These are phyloP conservation scores for Simalia tracyae DNA, from an alignment of 2,797 vertebrate species.

Conservation along the genomic window DNA sequence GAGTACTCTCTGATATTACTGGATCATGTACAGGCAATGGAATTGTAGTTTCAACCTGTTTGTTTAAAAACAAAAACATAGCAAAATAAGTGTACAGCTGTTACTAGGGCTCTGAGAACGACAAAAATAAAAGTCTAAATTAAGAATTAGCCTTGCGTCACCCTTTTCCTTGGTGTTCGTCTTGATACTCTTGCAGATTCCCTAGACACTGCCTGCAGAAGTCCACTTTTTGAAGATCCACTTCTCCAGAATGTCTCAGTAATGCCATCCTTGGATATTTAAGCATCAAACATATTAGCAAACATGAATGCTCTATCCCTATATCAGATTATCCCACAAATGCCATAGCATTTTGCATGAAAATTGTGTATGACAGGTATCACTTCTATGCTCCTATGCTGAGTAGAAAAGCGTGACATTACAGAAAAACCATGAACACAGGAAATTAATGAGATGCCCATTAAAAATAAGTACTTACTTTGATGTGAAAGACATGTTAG, in stretches of 20 bases:
- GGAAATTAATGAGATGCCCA: not conserved
- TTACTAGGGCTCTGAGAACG: slow-evolving; percentile 61
- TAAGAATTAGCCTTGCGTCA: slow-evolving; percentile 76
- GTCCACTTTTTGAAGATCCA: slow-evolving; percentile 80
- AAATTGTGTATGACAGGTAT: slow-evolving; percentile 20
- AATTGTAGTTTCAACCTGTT: slow-evolving; percentile 80
- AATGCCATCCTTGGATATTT: slow-evolving; percentile 76
- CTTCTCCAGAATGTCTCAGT: slow-evolving; percentile 78
- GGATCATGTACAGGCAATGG: slow-evolving; percentile 80
- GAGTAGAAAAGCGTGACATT: not conserved
- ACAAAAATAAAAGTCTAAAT: slow-evolving; percentile 63
- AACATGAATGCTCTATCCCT: slow-evolving; percentile 64
- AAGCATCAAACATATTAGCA: slow-evolving; percentile 77
- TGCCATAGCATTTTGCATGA: slow-evolving; percentile 50
- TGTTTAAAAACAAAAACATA: slow-evolving; percentile 74
- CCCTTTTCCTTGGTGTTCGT: slow-evolving; percentile 82
- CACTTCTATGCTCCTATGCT: not conserved
- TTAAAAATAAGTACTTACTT: not conserved
- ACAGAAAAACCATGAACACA: not conserved
- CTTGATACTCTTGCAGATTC: slow-evolving; percentile 76
- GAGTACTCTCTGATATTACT: slow-evolving; percentile 77
- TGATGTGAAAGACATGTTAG: not conserved
- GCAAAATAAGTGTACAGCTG: slow-evolving; percentile 72
- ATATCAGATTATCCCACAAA: slow-evolving; percentile 54
- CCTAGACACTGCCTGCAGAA: slow-evolving; percentile 80